Base-by-base conservation (phyloP, 2,888 invertebrate species). In the Sinelater perroti region DNA sequence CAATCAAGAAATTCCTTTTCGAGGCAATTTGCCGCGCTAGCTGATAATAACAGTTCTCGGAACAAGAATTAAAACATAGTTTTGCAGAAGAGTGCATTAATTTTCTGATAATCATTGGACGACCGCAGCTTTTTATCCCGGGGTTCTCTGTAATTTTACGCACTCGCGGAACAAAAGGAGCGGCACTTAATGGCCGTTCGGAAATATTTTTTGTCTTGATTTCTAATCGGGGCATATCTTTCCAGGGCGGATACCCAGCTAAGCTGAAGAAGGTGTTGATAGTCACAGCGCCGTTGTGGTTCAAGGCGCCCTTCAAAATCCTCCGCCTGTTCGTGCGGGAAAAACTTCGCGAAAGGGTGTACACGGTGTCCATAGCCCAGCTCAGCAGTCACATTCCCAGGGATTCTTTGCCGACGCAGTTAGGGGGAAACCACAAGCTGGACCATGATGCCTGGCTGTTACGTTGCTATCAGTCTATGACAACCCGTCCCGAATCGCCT, bases 221-320 rank as follows among this genome's bases (percentile, higher is more conserved):
- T n/a, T n/a, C n/a, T n/a, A 24, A 24, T 24, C 5, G 24, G 24
- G 4, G 24, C 7, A 24, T 6, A 56, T 56, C 57, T 61, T 45
- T 62, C 62, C 82, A 97, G 97, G 97, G 97, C 69, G 95, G 94
- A 49, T 97, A 97, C 83, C 97, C 97, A 67, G 97, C 97, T 18
- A 91, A 96, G 73, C 81, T 98, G 75, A 97, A 97, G 81, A 97
- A 97, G 81, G 97, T 98, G 66, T 82, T 97, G 62, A 97, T 98
- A 75, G 97, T 95, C 70, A 96, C 97, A 62, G 97, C 97, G 40
- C 97, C 97, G 49, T 82, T 97, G 75, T 97, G 97, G 97, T 97
- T 97, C 81, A 96, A 95, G 80, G 97, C 97, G 57, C 97, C 97
- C 1, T 97, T 97, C 80, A 94, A 95, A 75, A 95, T 97, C 73